Base-by-base conservation (phyloP, 2,888 invertebrate genomes). In the Tubulanus polymorphus region DNA sequence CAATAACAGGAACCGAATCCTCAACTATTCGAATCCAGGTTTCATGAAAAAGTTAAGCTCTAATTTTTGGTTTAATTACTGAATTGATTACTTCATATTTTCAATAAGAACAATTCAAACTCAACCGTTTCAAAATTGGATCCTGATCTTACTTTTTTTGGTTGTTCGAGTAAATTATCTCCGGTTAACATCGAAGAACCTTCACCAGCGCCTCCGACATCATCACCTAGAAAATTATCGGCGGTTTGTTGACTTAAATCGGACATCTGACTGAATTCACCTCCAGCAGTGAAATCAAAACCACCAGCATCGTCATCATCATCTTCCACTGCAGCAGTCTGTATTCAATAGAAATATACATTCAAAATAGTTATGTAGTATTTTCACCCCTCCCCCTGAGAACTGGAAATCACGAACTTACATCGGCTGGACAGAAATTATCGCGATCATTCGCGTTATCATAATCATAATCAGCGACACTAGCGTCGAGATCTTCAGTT, bases 401-500 rank as follows among this genome's bases (percentile, higher is more conserved):
- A 10, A 10, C 10, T 32, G 35, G 35, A 10, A 32, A 32, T n/a
- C n/a, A n/a, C n/a, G n/a, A n/a, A n/a, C n/a, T n/a, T n/a, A n/a
- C 60, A 55, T 74, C 68, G 55, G 74, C 71, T 1, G 81, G 81
- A 69, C 83, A 84, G 71, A 82, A 85, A 59, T 82, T 81, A 20
- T 81, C 76, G 3, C 70, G 78, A 70, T 84, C 85, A 61, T 82
- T 81, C 0, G 78, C 79, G 69, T 84, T 84, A 59, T 83, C 79
- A 65, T 84, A 84, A 70, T 85, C 80, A 64, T 85, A 84, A 29
- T 78, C 77, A 20, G 71, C 72, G 27, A 75, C 69, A 3, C 75
- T 76, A 37, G 78, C 79, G 51, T 82, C 77, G 5, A 69, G 63
- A 28, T 60, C 61, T 12, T 68, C 64, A 53, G 64, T 50, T 8